phyloP scores from a whole-genome alignment of 2,797 vertebrate species.

The Propithecus deckenii region DNA sequence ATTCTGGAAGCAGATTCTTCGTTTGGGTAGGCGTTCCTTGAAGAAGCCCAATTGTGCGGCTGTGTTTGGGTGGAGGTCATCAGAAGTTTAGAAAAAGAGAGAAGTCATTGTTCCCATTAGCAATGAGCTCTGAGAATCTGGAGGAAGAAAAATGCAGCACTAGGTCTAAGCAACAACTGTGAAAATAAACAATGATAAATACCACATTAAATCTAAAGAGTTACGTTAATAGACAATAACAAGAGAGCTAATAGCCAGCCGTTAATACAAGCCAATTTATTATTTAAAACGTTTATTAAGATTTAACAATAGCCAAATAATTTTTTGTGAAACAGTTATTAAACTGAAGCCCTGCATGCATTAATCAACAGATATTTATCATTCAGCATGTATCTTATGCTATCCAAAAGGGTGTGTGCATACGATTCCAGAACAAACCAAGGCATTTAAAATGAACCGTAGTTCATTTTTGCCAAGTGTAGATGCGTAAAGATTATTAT shows the following conservation, averaged over 20 bases:
- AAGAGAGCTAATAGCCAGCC: conserved; percentile 51
- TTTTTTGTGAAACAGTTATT: conserved; percentile 62
- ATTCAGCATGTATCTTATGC: conserved; percentile 50
- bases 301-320: conserved; percentile 72
- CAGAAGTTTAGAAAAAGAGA: conserved; percentile 15
- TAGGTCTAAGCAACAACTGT: neutral
- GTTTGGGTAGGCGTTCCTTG: neutral
- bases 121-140: neutral
- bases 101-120: neutral
- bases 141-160: neutral
- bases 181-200: conserved; percentile 65
- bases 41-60: neutral
- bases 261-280: conserved; percentile 55
- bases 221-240: conserved; percentile 39
- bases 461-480: conserved; percentile 36
- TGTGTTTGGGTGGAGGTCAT: neutral
- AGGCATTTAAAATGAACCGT: conserved; percentile 46
- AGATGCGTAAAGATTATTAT: conserved; percentile 51
- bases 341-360: conserved; percentile 19
- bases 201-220: conserved; percentile 47
- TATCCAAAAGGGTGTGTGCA: conserved; percentile 7
- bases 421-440: conserved; percentile 50
- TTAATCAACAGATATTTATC: conserved; percentile 61
- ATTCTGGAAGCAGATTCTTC: neutral
- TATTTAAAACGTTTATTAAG: conserved; percentile 75